Evolutionary conservation across 2,113 vertebrate genomes (phyloP).

Genomic region (Paradisaea rubra): DNA sequence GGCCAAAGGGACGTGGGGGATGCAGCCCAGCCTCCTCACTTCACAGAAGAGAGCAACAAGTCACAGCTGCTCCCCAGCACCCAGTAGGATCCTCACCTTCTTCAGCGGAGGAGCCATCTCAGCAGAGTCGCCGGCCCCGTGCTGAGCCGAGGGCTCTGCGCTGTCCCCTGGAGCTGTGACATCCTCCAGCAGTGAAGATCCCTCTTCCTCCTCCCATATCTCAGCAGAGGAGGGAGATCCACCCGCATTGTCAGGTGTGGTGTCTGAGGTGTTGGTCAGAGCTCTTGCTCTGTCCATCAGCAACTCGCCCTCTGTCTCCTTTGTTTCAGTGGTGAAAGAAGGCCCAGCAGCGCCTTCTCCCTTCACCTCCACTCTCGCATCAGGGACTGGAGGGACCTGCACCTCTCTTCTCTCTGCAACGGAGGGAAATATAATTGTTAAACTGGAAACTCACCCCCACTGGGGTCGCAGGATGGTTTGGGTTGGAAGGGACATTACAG

Average conservation of each 20-base stretch:
- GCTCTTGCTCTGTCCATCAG: neutral
- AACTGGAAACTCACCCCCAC: neutral
- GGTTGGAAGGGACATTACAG: neutral
- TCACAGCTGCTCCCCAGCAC: neutral
- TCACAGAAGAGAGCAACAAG: neutral
- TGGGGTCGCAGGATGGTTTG: fast-evolving
- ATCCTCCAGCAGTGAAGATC: neutral
- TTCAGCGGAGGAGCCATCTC: fast-evolving
- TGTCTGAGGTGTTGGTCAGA: neutral
- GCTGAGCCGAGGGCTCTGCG: fast-evolving
- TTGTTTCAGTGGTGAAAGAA: neutral
- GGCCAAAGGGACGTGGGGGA: neutral
- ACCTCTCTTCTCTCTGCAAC: neutral
- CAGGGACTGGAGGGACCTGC: neutral
- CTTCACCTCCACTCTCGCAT: neutral
- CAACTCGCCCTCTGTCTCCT: neutral
- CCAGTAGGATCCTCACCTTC: neutral
- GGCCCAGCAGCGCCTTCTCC: neutral
- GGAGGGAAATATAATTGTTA: neutral
- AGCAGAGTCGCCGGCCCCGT: fast-evolving
- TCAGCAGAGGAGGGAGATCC: neutral
- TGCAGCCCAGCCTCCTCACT: neutral
- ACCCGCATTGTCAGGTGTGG: neutral
- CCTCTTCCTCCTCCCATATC: neutral
- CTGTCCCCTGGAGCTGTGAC: neutral